Evolutionary conservation across 2,797 vertebrate species (phyloP).

Genomic region (Atherinosoma microstoma): DNA sequence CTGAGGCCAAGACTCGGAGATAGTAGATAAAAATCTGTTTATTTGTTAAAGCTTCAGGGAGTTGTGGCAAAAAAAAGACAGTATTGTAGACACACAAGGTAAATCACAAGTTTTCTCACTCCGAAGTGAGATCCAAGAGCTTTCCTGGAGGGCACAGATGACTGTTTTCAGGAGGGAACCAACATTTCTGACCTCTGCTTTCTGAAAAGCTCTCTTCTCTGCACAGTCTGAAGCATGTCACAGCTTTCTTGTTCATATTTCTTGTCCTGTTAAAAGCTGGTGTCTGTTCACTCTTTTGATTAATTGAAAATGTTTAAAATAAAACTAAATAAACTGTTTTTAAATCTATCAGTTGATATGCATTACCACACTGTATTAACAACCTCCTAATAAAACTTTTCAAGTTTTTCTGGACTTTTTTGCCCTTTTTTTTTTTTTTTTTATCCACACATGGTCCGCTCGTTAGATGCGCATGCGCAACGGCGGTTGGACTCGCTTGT

Average conservation of each 20-base stretch:
- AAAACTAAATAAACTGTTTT: neutral
- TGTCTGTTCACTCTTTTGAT: slow-evolving; percentile 16
- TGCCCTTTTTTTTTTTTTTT: neutral
- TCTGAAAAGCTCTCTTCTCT: neutral
- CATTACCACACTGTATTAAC: neutral
- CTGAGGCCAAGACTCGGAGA: slow-evolving; percentile 1
- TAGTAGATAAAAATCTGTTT: slow-evolving; percentile 9
- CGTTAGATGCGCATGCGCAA: too few relatives aligned
- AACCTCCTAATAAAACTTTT: neutral
- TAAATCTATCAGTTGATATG: neutral
- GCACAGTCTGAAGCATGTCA: neutral
- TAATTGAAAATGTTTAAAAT: slow-evolving; percentile 29
- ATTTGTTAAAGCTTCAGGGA: neutral
- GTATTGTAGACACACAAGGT: neutral
- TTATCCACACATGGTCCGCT: too few relatives aligned
- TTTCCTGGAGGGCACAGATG: neutral
- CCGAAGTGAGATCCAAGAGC: neutral
- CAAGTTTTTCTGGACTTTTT: neutral
- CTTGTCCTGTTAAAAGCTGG: neutral
- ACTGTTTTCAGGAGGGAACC: neutral
- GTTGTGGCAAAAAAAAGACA: slow-evolving; percentile 1
- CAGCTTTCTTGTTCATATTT: neutral
- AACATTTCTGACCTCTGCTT: neutral
- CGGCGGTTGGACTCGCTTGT: too few relatives aligned
- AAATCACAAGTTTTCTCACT: slow-evolving; percentile 21